Percentiles rank a stretch among this genome's conserved stretches.
These are phyloP conservation scores for Nannospalax galili DNA, from an alignment of 2,113 vertebrate genomes.

Conservation along the genomic window DNA sequence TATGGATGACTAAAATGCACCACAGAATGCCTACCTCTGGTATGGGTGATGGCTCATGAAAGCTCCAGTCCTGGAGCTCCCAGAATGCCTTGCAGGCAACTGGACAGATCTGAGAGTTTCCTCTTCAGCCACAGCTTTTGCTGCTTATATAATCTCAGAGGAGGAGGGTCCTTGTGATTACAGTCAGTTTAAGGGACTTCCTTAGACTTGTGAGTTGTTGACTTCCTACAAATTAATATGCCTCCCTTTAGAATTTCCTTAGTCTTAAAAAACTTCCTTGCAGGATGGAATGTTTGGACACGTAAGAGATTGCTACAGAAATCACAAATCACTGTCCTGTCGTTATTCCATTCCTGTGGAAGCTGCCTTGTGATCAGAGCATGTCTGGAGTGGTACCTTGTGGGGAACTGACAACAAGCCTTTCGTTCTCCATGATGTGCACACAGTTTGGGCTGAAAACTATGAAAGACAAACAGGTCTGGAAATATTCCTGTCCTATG, in stretches of 20 bases:
- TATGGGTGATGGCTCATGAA: background rate
- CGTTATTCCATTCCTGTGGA: background rate
- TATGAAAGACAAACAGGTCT: background rate
- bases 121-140: background rate
- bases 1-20: background rate
- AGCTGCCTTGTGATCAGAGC: background rate
- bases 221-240: background rate
- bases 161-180: background rate
- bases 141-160: background rate
- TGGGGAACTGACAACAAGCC: background rate
- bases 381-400: accelerated
- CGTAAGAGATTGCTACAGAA: background rate
- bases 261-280: background rate
- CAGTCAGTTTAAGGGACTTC: background rate
- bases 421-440: background rate
- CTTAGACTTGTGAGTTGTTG: background rate
- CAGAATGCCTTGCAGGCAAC: background rate
- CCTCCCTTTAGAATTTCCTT: background rate
- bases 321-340: background rate
- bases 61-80: background rate
- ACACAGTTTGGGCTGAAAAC: background rate
- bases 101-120: background rate
- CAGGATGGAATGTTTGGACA: background rate
- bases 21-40: too few species aligned
- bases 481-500: background rate